A percentile compares a stretch with the other conserved stretches of the same genome.
Conservation (phyloP, 2,888 invertebrate species). For the Chrysotoxum bicinctum region DNA sequence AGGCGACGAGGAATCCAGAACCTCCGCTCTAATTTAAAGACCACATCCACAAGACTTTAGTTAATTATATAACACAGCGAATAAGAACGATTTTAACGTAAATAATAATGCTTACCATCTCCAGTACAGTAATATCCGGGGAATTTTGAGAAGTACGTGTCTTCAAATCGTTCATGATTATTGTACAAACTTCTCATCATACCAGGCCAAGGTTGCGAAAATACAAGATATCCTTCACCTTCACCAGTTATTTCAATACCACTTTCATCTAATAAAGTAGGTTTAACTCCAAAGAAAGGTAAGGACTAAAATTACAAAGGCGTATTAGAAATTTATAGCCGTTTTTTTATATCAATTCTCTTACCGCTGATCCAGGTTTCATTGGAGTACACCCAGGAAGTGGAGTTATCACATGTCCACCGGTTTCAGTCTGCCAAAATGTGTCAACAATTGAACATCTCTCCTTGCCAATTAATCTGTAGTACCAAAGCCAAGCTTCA, state of each 20-base stretch:
- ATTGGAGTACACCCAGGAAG: constrained; percentile 97
- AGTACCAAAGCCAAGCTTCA: constrained; percentile 99
- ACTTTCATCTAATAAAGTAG: constrained; percentile 92
- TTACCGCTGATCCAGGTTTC: constrained; percentile 98
- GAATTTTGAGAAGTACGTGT: constrained; percentile 97
- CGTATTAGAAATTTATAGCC: constrained; percentile 41
- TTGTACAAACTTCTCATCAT: constrained; percentile 97
- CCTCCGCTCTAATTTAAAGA: too few relatives aligned
- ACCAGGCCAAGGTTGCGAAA: constrained; percentile 98
- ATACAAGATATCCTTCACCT: constrained; percentile 97
- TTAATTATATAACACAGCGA: too few relatives aligned
- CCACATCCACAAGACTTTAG: too few relatives aligned
- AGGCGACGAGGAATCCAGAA: too few relatives aligned
- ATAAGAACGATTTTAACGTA: background rate
- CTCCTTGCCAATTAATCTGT: constrained; percentile 89
- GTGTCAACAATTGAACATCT: constrained; percentile 97
- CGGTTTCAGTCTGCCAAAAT: constrained; percentile 99
- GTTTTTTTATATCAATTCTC: constrained; percentile 74
- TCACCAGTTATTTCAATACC: constrained; percentile 92
- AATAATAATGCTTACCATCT: constrained; percentile 87
- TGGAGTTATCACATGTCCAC: constrained; percentile 97
- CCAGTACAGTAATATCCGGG: constrained; percentile 99
- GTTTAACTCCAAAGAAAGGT: constrained; percentile 98
- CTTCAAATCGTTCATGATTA: constrained; percentile 94
- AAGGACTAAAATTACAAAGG: constrained; percentile 85